Evolutionary conservation across 2,113 vertebrate genomes (phyloP).

Genomic region (Centropus bengalensis): DNA sequence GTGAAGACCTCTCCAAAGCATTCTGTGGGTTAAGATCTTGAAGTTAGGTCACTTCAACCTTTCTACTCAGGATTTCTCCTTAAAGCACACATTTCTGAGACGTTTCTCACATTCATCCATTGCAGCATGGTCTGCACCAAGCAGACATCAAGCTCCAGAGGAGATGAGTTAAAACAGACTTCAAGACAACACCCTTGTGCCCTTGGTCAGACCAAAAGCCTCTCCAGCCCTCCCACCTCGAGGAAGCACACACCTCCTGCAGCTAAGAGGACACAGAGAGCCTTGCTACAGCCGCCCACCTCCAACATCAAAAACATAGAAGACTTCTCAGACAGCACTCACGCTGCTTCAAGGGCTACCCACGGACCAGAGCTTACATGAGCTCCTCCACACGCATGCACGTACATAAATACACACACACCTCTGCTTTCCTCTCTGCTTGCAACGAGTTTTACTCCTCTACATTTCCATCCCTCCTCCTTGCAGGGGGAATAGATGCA

Average conservation of each 20-base stretch:
- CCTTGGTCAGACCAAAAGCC: accelerated
- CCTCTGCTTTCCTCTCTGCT: neutral
- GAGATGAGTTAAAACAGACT: neutral
- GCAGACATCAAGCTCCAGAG: neutral
- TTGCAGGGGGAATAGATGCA: accelerated
- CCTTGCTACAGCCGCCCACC: neutral
- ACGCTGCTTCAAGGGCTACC: neutral
- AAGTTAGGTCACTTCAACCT: neutral
- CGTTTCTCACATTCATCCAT: accelerated
- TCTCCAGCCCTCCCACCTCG: too few relatives aligned
- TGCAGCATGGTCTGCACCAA: accelerated
- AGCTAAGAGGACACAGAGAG: too few relatives aligned
- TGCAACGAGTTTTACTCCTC: accelerated
- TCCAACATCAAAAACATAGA: neutral
- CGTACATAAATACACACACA: accelerated
- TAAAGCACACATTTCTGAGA: neutral
- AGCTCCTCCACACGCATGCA: accelerated
- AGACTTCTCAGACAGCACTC: accelerated
- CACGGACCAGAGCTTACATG: accelerated
- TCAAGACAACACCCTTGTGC: neutral
- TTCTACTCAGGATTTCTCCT: neutral
- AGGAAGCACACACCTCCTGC: neutral
- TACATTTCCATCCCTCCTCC: accelerated
- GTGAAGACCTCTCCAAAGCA: neutral
- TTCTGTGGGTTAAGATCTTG: neutral